Conservation (phyloP, 2,888 invertebrate species). For the Dromius quadrimaculatus region DNA sequence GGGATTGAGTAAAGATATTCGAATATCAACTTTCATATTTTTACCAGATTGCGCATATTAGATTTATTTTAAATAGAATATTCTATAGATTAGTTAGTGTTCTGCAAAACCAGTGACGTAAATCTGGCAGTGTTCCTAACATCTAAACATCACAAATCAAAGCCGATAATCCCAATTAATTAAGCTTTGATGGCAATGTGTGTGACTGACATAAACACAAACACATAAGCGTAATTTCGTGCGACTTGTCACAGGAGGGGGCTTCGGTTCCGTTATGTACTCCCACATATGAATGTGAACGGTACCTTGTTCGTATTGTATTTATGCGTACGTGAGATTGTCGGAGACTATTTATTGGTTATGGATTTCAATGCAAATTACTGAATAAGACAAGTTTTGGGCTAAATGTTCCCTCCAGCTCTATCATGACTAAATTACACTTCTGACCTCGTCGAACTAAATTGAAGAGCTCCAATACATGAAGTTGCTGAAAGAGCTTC, state of each 20-base stretch:
- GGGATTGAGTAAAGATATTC: too few relatives aligned
- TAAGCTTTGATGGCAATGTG: slow-evolving; percentile 47
- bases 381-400: too few relatives aligned
- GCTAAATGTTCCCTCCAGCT: not conserved
- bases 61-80: too few relatives aligned
- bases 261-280: slow-evolving; percentile 28
- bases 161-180: slow-evolving; percentile 50
- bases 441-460: too few relatives aligned
- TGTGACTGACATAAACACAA: slow-evolving; percentile 25
- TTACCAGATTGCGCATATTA: too few relatives aligned
- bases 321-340: slow-evolving; percentile 5
- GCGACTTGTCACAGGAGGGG: slow-evolving; percentile 32
- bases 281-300: slow-evolving; percentile 31
- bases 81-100: slow-evolving; percentile 16
- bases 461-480: too few relatives aligned
- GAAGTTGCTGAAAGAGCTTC: too few relatives aligned
- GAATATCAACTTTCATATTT: too few relatives aligned
- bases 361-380: slow-evolving; percentile 10
- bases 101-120: not conserved
- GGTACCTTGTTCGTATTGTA: slow-evolving; percentile 33
- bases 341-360: slow-evolving; percentile 15
- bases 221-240: slow-evolving; percentile 1
- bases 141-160: slow-evolving; percentile 45
- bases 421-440: too few relatives aligned
- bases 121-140: slow-evolving; percentile 1